Percentiles rank a stretch among this genome's conserved stretches.
phyloP scores from a whole-genome alignment of 2,888 invertebrate species.

The Zeuzera pyrina region DNA sequence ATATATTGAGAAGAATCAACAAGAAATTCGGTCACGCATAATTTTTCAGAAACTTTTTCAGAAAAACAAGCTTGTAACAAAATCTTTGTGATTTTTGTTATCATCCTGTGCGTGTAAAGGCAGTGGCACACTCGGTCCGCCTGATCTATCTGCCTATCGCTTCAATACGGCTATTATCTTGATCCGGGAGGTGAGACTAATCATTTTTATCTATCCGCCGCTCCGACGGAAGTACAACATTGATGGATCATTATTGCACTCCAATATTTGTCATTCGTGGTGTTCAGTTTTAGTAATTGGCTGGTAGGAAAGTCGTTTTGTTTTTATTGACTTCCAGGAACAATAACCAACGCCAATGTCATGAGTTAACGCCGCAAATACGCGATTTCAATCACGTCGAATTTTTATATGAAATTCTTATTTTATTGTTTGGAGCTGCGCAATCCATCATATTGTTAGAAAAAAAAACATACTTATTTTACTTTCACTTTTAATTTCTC shows the following conservation, averaged over 20 bases:
- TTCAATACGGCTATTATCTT: constrained; percentile 43
- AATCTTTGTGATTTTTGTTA: constrained; percentile 6
- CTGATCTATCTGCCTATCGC: constrained; percentile 33
- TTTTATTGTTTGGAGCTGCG: too few species aligned
- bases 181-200: constrained; percentile 35
- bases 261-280: constrained; percentile 25
- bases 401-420: too few species aligned
- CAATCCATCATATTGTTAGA: too few species aligned
- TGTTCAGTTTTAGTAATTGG: constrained; percentile 19
- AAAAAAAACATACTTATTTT: too few species aligned
- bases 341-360: too few species aligned
- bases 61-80: too few species aligned
- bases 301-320: constrained; percentile 5
- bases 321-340: constrained; percentile 4
- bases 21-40: too few species aligned
- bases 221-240: constrained; percentile 32
- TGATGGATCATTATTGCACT: constrained; percentile 36
- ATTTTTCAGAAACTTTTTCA: too few species aligned
- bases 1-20: too few species aligned
- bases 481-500: too few species aligned
- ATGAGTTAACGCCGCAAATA: too few species aligned
- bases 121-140: constrained; percentile 34
- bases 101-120: constrained; percentile 30
- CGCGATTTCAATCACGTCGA: too few species aligned
- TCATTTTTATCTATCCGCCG: constrained; percentile 40